Evolutionary conservation across 1,140 invertebrate species (phyloP).

Genomic region (Mactra quadrangularis): DNA sequence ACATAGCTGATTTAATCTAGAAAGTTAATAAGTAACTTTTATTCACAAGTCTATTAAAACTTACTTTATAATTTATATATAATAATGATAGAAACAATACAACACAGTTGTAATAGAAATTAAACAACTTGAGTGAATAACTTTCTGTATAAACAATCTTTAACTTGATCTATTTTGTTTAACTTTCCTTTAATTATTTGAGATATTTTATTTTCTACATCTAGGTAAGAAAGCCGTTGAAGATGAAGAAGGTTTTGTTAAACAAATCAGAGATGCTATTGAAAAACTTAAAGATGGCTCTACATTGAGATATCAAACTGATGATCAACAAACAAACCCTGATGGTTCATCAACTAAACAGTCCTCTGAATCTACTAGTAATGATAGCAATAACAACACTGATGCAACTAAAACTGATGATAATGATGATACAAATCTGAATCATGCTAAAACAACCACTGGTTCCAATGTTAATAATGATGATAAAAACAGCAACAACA

Average conservation of each 20-base stretch:
- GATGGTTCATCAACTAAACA: background rate
- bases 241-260: conserved; percentile 61
- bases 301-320: background rate
- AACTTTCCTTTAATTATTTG: background rate
- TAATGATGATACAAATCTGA: background rate
- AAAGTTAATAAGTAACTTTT: too few relatives aligned
- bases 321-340: background rate
- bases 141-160: background rate
- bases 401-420: background rate
- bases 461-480: background rate
- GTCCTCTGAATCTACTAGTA: background rate
- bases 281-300: background rate
- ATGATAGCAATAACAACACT: background rate
- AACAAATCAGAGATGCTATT: conserved; percentile 64
- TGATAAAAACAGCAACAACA: background rate
- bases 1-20: too few relatives aligned
- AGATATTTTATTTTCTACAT: background rate
- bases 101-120: background rate
- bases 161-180: background rate
- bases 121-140: background rate
- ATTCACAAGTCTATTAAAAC: background rate
- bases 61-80: background rate
- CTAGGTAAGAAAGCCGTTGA: conserved; percentile 61
- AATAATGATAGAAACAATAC: background rate
- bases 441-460: background rate